Base-by-base conservation (phyloP, 2,888 invertebrate genomes). In the Cheilosia vulpina region DNA sequence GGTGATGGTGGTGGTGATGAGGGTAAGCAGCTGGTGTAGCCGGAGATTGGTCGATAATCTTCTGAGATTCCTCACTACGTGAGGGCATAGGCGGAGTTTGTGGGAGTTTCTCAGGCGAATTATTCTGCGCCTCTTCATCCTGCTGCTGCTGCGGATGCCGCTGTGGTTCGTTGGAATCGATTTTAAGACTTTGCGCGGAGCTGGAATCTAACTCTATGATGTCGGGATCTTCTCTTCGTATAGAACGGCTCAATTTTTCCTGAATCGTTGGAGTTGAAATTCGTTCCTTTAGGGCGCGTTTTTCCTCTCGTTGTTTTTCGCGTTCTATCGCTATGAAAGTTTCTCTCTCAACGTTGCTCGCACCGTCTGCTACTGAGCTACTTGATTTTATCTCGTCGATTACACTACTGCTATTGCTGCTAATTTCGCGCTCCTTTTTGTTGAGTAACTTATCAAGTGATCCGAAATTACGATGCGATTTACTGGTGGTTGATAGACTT, bases 401-500 rank as follows among this genome's bases (percentile, higher is more conserved):
- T n/a, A 58, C 77, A 43, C 76, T 78, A 31, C 84, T 83, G 38
- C 43, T 88, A 65, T 88, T 88, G 77, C 89, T 88, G 6, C 81
- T 87, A 41, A 87, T 90, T 53, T 93, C 91, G 82, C 93, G 93
- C 88, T 93, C 94, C 62, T 93, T 92, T 88, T 93, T 93, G 83
- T 93, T 94, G 55, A 95, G 93, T 55, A 95, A 89, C 87, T 93
- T 93, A 87, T 95, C 94, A 62, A 95, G 89, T 2, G 94, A 92
- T 78, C 93, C 91, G 88, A 93, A 88, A 92, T 92, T 90, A 89
- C 93, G 89, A 91, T 90, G 90, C 90, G 92, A 90, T 88, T 92
- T 81, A 87, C 84, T 90, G 90, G 53, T 73, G 45, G 57, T 82
- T 24, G 62, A 93, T 88, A 88, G 43, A 38, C 52, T 78, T 21